Base-by-base conservation (phyloP, 2,113 vertebrate species). In the Trachemys scripta region DNA sequence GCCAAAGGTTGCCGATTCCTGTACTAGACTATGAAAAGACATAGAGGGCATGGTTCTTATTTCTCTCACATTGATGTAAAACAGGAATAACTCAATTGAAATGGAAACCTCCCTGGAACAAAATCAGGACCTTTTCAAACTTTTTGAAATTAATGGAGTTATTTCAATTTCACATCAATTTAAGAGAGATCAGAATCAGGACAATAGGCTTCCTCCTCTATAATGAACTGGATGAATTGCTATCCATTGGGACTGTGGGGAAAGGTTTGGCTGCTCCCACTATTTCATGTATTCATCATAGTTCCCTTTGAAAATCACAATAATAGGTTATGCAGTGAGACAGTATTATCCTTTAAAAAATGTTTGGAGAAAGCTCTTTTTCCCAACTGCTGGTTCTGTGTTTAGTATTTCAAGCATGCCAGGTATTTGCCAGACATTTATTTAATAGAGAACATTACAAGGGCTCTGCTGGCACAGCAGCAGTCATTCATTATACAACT, bases 401-500 rank as follows among this genome's bases (percentile, higher is more conserved):
- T 78, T 76, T 90, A 12, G 2, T 81, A 27, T 84, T 90, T 87
- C 38, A 54, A 79, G 83, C 13, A 89, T 65, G 45, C 9, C 49
- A n/a, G 11, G 87, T 35, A 75, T 10, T 31, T 57, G 22, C 56
- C 6, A 29, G 5, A 10, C 45, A 53, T 79, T 75, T 87, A 49
- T 72, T 91, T 69, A 90, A 62, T 31, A 78, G 10, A 82, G 84
- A 81, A 91, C 54, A 57, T 79, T 65, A 91, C 78, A 82, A 86
- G 84, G 78, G 78, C 78, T 91, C 78, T 50, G 31, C 53, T 91
- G 84, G 78, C 84, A 31, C 78, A 82, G 84, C 84, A 86, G 45
- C 62, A 84, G 22, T 92, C 54, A 83, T 83, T 83, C 85, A 83
- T 87, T 87, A 87, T 92, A 87, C 54, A 76, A 49, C 85, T 87